Base-by-base conservation (phyloP, 2,797 vertebrate species). In the Coregonus sp. region DNA sequence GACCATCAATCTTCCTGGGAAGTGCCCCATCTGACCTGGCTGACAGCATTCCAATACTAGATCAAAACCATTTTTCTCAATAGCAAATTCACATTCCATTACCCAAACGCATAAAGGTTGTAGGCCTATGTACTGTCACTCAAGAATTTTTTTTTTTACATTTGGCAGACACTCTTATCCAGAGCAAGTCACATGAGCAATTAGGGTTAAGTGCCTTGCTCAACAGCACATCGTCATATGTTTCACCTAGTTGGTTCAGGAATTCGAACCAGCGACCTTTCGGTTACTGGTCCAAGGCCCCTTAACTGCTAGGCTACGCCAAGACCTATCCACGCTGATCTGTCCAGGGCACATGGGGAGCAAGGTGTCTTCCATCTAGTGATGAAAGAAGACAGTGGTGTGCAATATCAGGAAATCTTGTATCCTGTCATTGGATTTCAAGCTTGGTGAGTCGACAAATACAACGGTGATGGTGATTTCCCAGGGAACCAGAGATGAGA, bases 361-460 rank as follows among this genome's bases (percentile, higher is more conserved):
- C 7, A 59, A 25, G 25, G 25, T 2, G 40, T 68, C 56, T 74
- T 75, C 76, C 35, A 73, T 74, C 31, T 15, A n/a, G 71, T 52
- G 50, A 78, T 76, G 20, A 78, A 78, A 73, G 75, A 75, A 11
- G 76, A 63, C 72, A 29, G 82, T 18, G 51, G 37, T 2, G 40
- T 72, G 71, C 11, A 20, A 61, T 73, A 72, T 73, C 65, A 0
- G 54, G 51, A 67, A 79, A 51, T 76, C 74, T 82, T 20, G 61
- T 75, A 75, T 74, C 84, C 79, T 85, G 66, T 81, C 82, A 68
- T 33, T 83, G 76, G 79, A 84, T 86, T 86, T 84, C 69, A 51
- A 66, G 73, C 51, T 78, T 84, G 85, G 88, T 83, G 85, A 88
- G 80, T 88, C 40, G 59, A 74, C 81, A 78, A 50, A 81, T 80